Evolutionary conservation across 1,140 invertebrate genomes (phyloP), one percentile per base, ranked within the genome.

Genomic region (Leptonema lineaticorne): DNA sequence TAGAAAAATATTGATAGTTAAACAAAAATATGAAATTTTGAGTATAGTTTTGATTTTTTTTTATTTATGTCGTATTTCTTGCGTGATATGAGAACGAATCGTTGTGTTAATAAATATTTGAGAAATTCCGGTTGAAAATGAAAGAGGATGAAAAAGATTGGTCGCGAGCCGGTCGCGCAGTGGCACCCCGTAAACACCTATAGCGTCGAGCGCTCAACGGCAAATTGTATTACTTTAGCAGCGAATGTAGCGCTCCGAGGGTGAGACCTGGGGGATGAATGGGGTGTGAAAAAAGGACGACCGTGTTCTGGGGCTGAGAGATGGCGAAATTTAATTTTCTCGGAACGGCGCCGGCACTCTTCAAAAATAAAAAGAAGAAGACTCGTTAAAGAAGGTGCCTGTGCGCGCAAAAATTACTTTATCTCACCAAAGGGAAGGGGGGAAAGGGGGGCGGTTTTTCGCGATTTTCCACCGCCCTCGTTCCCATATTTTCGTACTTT

Each of bases 311-410:
- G n/a, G n/a, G n/a, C n/a, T n/a, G n/a, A n/a, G n/a, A n/a, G n/a
- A n/a, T 41, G 62, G 62, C 22, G 62, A 64, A 64, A 64, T 64
- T 64, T 64, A 64, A 64, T 64, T 64, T 64, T 64, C 62, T 64
- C 62, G 62, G 62, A 64, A 64, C 62, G 62, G 62, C 62, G 62
- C 37, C 37, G 62, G 62, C 62, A 64, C 62, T 53, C 50, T 64
- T 64, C 62, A 64, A 64, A n/a, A 64, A 64, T 64, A 64, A 64
- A 64, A 64, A 64, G 62, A 64, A 64, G 62, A 64, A 64, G 62
- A 64, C 62, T 64, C 62, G 62, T 64, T 64, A 64, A 64, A 64
- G 62, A 64, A 64, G 62, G 62, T 64, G 62, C 62, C 62, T 64
- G 62, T 46, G 62, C 46, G 62, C 20, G 62, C 46, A 64, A 64